A percentile compares a stretch with the other conserved stretches of the same genome.
Evolutionary conservation across 2,113 vertebrate genomes (phyloP).

Genomic region (Cyprinodon brontotheroides): DNA sequence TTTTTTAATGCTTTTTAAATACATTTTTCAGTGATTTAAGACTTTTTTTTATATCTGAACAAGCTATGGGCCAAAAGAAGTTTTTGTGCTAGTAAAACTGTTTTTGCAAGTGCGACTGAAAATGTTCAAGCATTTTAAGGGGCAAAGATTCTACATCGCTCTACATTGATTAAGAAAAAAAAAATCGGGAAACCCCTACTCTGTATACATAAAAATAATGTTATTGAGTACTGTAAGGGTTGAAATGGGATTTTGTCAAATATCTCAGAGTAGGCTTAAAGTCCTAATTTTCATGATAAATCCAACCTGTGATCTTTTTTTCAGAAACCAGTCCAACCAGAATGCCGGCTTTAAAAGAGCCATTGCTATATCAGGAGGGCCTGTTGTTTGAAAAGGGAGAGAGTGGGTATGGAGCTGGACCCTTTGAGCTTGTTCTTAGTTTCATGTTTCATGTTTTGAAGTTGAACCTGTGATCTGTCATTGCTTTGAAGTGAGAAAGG

Average conservation of each 20-base stretch:
- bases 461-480: slow-evolving; percentile 53
- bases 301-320: slow-evolving; percentile 27
- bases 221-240: no score
- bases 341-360: slow-evolving; percentile 13
- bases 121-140: no score
- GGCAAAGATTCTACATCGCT: no score
- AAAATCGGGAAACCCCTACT: no score
- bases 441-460: slow-evolving; percentile 67
- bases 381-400: slow-evolving; percentile 61
- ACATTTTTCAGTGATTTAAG: no score
- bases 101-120: no score
- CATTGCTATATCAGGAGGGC: slow-evolving; percentile 36
- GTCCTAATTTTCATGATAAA: not conserved
- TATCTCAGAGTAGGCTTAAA: not conserved
- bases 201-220: not conserved
- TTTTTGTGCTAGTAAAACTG: no score
- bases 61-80: no score
- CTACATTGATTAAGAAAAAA: no score
- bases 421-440: slow-evolving; percentile 61
- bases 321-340: slow-evolving; percentile 23
- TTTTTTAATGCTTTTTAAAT: no score
- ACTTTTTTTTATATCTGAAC: no score
- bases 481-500: slow-evolving; percentile 67
- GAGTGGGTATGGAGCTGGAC: slow-evolving; percentile 30
- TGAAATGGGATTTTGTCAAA: not conserved